Evolutionary conservation across 2,113 vertebrate species (phyloP), one percentile per base, ranked within the genome.

Genomic region (Puffinus mauretanicus): DNA sequence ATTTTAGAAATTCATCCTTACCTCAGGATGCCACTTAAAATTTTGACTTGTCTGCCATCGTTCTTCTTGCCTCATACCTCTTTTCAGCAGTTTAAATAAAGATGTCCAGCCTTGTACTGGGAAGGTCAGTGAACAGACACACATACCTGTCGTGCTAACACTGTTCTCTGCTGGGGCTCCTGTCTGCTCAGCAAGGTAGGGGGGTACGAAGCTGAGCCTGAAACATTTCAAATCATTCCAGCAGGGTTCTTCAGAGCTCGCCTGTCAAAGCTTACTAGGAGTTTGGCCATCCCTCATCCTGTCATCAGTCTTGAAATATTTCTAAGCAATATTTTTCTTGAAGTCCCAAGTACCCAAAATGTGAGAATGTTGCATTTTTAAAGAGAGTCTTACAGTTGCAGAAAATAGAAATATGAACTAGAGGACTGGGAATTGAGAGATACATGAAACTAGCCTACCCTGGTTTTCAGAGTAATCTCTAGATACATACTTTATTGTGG

Each of bases 71-170:
- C 27, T 49, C 21, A 12, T 15, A 14, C 3, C 24, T 49, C 10
- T 19, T 42, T 13, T 27, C 54, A 47, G 44, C 11, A 65, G 32
- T 16, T 66, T 58, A 46, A 64, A 32, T 16, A 42, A 5, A 22
- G 46, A 7, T 3, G 20, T 10, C 44, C 34, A 44, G 36, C 40
- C 25, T 34, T 20, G 34, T 4, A 7, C 30, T 22, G 73, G 42
- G 82, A 42, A 69, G 70, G 54, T 36, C 40, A 38, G n/a, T 1
- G 19, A 72, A 24, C 13, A n/a, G 27, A 32, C 60, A 6, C 46
- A 13, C 10, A 0, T 10, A 17, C 24, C 47, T 11, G 22, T n/a
- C 2, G 1, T 4, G 34, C 36, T 32, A 42, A 61, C 40, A 1
- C 21, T 29, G 22, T 6, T 30, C 30, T 42, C 70, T 21, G 24